Evolutionary conservation across 2,888 invertebrate species (phyloP).

Genomic region (Monochamus alternatus): DNA sequence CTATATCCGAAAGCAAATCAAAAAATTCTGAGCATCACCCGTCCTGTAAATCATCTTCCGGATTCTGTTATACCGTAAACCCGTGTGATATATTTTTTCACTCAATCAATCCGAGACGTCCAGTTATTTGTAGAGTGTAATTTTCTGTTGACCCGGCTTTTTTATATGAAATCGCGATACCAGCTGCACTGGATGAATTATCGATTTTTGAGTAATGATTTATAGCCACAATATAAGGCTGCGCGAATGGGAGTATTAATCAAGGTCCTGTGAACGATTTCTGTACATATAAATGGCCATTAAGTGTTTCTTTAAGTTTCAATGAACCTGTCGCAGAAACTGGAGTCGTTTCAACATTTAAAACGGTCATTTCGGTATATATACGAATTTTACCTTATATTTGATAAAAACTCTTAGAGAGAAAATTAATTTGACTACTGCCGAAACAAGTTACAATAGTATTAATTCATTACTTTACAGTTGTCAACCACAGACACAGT

Average conservation of each 20-base stretch:
- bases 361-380: too few species aligned
- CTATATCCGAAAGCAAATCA: not conserved
- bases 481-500: too few species aligned
- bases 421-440: too few species aligned
- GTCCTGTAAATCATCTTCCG: not conserved
- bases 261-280: not conserved
- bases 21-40: not conserved
- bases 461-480: too few species aligned
- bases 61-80: not conserved
- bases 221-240: not conserved
- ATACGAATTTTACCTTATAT: too few species aligned
- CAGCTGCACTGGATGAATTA: slow-evolving; percentile 8
- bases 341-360: too few species aligned
- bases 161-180: not conserved
- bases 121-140: not conserved
- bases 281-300: not conserved
- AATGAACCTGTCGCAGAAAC: too few species aligned
- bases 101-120: not conserved
- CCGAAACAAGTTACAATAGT: too few species aligned
- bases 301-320: not conserved
- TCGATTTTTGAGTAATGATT: slow-evolving; percentile 2
- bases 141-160: not conserved
- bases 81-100: slow-evolving; percentile 10
- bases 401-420: too few species aligned
- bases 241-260: not conserved